A percentile compares a stretch with the other conserved stretches of the same genome.
These are phyloP conservation scores for Takifugu flavidus DNA, from an alignment of 2,113 vertebrate genomes.

Conservation along the genomic window DNA sequence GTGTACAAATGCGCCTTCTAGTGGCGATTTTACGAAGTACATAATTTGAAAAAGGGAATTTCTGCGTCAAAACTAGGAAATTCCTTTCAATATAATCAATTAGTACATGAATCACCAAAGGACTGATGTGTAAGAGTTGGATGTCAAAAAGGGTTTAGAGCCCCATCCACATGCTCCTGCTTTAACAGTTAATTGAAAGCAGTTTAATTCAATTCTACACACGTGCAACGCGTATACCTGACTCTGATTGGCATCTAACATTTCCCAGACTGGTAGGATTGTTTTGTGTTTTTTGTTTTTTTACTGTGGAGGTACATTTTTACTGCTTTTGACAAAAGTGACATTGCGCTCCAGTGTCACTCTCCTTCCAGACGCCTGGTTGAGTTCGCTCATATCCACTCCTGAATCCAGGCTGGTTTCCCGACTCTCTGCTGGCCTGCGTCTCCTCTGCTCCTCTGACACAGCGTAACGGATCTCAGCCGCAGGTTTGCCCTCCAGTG, in stretches of 20 bases:
- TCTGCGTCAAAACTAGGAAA: no score
- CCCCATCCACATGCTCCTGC: no score
- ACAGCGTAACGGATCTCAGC: constrained; percentile 86
- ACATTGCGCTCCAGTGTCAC: constrained; percentile 78
- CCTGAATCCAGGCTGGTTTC: constrained; percentile 91
- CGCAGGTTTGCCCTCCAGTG: constrained; percentile 85
- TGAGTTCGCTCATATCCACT: constrained; percentile 88
- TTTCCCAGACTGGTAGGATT: neutral
- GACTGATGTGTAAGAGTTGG: no score
- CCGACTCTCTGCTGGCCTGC: constrained; percentile 80
- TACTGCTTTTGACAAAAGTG: constrained; percentile 83
- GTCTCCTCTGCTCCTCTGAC: constrained; percentile 82
- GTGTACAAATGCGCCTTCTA: no score
- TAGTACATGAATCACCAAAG: no score
- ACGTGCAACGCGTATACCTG: neutral
- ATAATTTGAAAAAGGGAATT: no score
- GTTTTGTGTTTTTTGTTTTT: neutral
- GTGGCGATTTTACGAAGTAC: no score
- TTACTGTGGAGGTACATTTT: constrained; percentile 45
- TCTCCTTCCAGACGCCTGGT: constrained; percentile 64
- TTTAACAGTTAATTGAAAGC: neutral
- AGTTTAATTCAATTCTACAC: neutral
- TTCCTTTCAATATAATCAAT: no score
- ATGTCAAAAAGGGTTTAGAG: no score
- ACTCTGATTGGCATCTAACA: neutral